Evolutionary conservation across 2,888 invertebrate species (phyloP), one percentile per base, ranked within the genome.

Genomic region (Norana najaformis): DNA sequence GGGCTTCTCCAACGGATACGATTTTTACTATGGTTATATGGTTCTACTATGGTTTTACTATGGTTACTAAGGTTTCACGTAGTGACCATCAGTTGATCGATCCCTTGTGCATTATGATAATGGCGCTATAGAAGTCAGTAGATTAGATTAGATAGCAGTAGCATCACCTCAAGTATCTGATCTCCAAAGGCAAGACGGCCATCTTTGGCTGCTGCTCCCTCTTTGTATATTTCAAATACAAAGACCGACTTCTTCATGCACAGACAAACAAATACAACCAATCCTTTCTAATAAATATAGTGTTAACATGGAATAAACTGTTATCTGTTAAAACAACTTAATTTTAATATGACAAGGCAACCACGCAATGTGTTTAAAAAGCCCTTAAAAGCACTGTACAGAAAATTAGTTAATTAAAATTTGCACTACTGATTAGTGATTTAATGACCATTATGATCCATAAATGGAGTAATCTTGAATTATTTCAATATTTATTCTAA

Each of bases 131-230:
- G 69, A 30, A n/a, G n/a, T 69, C 69, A 69, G n/a, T 8, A n/a
- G 69, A 69, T n/a, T n/a, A 69, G n/a, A 69, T 69, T 30, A 30
- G 23, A 47, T 2, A 89, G 36, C 36, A 53, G 8, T 16, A 89
- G 35, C 18, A 23, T 47, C 0, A 90, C 90, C 88, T 90, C 90
- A 23, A 90, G 53, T 34, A 90, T 90, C 39, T 88, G 35, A 47
- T 90, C 90, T 34, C 90, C 90, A 88, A 41, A 38, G 11, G 83
- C 41, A n/a, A 90, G 83, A 37, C 90, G 83, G 3, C 90, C 90
- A 41, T 90, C 90, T 23, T 38, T 34, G 36, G 47, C 39, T 23
- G 88, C 53, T 11, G 90, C 90, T 88, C 90, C 90, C 23, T 83
- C 90, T 1, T 88, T 90, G 82, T 85, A 39, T 47, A 90, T 90